Percentiles rank a stretch among this genome's conserved stretches.
phyloP scores from a whole-genome alignment of 2,888 invertebrate species.

The Chrysodeixis includens region DNA sequence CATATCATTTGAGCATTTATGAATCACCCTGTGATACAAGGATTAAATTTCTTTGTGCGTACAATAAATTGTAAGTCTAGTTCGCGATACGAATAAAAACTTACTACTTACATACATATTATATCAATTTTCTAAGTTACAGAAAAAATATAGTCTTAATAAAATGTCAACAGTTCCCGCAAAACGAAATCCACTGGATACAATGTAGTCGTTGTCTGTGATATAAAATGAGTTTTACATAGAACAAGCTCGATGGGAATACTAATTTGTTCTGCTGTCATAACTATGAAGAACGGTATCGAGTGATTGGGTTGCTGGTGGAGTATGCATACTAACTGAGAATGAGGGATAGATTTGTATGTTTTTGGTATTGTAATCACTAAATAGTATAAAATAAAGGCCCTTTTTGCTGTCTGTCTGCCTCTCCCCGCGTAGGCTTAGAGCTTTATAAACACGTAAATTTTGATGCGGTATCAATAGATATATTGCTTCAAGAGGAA shows the following conservation, averaged over 20 bases:
- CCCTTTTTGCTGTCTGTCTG: no score
- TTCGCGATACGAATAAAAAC: background rate
- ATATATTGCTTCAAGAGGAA: no score
- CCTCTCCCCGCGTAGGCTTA: no score
- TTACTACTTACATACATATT: background rate
- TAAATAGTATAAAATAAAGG: no score
- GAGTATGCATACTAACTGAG: background rate
- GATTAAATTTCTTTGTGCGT: no score
- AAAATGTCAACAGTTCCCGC: background rate
- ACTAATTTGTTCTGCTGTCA: constrained; percentile 55
- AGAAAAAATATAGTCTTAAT: background rate
- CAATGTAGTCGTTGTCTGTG: constrained; percentile 29
- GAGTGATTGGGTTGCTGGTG: constrained; percentile 43
- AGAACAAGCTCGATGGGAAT: constrained; percentile 35
- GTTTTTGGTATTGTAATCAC: no score
- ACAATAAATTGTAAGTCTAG: no score
- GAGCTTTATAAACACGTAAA: no score
- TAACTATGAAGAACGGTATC: constrained; percentile 48
- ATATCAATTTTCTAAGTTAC: background rate
- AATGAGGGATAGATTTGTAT: constrained; percentile 12
- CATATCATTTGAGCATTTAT: no score
- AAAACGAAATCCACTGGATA: constrained; percentile 1
- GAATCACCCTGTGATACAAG: no score
- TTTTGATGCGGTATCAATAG: no score
- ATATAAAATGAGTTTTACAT: constrained; percentile 49